Conservation (phyloP, 2,888 invertebrate species). For the Eupeodes latifasciatus region DNA sequence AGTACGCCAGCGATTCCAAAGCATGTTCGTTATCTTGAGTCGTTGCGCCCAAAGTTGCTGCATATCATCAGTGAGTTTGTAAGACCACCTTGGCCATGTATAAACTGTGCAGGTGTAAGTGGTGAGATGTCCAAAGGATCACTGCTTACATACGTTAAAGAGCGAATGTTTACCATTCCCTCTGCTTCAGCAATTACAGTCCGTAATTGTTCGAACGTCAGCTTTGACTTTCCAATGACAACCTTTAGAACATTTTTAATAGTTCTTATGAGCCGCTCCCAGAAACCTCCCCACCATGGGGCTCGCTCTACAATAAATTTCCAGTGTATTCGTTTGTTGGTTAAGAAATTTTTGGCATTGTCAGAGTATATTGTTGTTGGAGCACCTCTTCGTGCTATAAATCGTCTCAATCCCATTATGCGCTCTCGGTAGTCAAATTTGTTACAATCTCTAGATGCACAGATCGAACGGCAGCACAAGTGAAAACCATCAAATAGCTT, state of each 20-base stretch:
- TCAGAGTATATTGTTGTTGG: conserved; percentile 13
- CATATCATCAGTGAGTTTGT: background rate
- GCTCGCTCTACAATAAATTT: too few species aligned
- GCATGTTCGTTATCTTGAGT: background rate
- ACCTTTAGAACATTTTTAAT: too few species aligned
- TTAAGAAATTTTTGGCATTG: too few species aligned
- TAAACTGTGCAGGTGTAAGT: conserved; percentile 36
- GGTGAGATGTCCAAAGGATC: conserved; percentile 47
- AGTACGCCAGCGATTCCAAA: conserved; percentile 11
- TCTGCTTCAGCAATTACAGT: conserved; percentile 49
- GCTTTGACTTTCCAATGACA: conserved; percentile 28
- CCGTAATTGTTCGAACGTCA: conserved; percentile 36
- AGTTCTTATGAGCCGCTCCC: too few species aligned
- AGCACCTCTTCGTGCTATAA: background rate
- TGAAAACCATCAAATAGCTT: too few species aligned
- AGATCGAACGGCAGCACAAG: too few species aligned
- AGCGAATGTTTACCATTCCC: conserved; percentile 41
- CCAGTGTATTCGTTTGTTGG: too few species aligned
- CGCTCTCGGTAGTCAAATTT: too few species aligned
- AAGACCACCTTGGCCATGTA: conserved; percentile 10
- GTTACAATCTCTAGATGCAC: too few species aligned
- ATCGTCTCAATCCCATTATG: too few species aligned
- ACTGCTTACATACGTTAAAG: conserved; percentile 43
- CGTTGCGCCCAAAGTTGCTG: background rate
- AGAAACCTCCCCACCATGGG: too few species aligned